Percentiles rank a stretch among this genome's conserved stretches.
Conservation (phyloP, 2,888 invertebrate species). For the Amblyjoppa fuscipennis region DNA sequence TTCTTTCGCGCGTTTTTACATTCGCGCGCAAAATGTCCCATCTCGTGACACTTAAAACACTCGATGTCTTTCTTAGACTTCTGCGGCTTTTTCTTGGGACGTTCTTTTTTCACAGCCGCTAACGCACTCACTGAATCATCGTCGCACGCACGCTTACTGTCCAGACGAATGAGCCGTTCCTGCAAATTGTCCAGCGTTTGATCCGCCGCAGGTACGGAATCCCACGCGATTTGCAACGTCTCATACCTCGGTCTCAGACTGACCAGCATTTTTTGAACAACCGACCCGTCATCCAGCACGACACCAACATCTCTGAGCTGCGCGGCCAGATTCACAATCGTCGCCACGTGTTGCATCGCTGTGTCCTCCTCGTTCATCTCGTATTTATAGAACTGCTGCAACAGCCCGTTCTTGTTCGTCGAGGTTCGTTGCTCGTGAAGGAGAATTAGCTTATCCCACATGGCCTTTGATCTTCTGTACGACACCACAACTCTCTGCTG, state of each 20-base stretch:
- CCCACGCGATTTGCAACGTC: constrained; percentile 60
- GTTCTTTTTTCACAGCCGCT: constrained; percentile 2
- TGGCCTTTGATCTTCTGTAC: no score
- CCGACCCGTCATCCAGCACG: constrained; percentile 27
- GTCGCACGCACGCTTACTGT: constrained; percentile 17
- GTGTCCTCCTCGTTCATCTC: constrained; percentile 47
- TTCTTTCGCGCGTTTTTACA: no score
- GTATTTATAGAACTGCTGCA: no score
- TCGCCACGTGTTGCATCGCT: constrained; percentile 65
- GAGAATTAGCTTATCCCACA: no score
- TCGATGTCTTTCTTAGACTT: constrained; percentile 4
- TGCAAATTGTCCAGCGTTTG: constrained; percentile 50
- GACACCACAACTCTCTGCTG: no score
- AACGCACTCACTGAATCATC: constrained; percentile 21
- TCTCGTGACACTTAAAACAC: constrained; percentile 22
- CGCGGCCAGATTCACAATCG: constrained; percentile 62
- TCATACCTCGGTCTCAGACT: constrained; percentile 51
- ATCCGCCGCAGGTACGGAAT: constrained; percentile 36
- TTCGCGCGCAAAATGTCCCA: constrained; percentile 25
- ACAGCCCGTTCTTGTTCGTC: no score
- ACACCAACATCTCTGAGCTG: constrained; percentile 51
- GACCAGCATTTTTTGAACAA: not conserved
- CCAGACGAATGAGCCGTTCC: constrained; percentile 59
- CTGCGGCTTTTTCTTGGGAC: not conserved
- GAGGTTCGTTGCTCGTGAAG: no score